phyloP scores from a whole-genome alignment of 2,888 invertebrate species.

The Nineta flava region DNA sequence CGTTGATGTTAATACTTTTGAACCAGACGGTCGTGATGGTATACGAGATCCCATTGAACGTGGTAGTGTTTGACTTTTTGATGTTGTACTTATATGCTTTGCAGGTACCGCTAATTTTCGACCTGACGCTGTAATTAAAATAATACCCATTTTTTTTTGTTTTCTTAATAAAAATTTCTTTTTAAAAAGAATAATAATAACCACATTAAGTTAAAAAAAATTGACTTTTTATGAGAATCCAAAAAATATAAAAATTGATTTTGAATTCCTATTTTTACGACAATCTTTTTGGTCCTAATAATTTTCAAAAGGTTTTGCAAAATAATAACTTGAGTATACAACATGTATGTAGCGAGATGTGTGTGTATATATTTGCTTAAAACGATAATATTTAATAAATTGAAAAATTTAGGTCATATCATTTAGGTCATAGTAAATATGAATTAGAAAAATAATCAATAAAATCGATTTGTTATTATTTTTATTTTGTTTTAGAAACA shows the following conservation, averaged over 20 bases:
- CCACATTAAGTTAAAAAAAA: too few species aligned
- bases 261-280: too few species aligned
- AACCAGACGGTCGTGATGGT: slow-evolving; percentile 36
- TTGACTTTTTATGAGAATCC: too few species aligned
- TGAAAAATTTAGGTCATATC: too few species aligned
- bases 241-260: too few species aligned
- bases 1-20: slow-evolving; percentile 50
- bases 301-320: too few species aligned
- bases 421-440: not conserved
- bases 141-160: not conserved
- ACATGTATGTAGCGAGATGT: too few species aligned
- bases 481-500: too few species aligned
- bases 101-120: slow-evolving; percentile 63
- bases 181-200: not conserved
- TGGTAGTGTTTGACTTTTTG: slow-evolving; percentile 75
- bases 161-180: not conserved
- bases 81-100: slow-evolving; percentile 46
- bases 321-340: too few species aligned
- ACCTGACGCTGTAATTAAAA: slow-evolving; percentile 47
- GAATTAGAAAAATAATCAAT: not conserved
- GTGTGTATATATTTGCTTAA: too few species aligned
- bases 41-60: slow-evolving; percentile 59
- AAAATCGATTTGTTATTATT: not conserved
- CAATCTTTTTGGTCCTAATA: too few species aligned
- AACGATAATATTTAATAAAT: too few species aligned